Evolutionary conservation across 2,888 invertebrate species (phyloP).

Genomic region (Athalia cordata): DNA sequence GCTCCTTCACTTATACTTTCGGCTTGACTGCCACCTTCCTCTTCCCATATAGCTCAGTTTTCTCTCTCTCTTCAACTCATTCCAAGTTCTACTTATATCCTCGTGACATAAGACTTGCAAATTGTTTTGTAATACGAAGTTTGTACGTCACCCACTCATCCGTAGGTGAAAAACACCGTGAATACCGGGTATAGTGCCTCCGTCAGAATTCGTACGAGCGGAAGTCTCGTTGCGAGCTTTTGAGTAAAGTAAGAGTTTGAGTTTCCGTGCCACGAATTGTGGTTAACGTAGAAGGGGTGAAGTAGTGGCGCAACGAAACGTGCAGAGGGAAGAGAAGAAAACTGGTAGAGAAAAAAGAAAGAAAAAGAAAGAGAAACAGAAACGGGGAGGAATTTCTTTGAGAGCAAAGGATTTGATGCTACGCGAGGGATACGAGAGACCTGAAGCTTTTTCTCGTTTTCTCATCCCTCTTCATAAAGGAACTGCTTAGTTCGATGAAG

Average conservation of each 20-base stretch:
- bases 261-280: too few species aligned
- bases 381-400: not conserved
- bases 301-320: too few species aligned
- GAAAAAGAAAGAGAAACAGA: not conserved
- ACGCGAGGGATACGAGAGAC: not conserved
- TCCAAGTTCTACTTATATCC: constrained; percentile 32
- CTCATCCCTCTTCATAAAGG: not conserved
- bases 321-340: not conserved
- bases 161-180: too few species aligned
- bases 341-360: not conserved
- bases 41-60: not conserved
- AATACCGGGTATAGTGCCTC: too few species aligned
- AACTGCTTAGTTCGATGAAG: too few species aligned
- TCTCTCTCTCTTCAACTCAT: not conserved
- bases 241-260: too few species aligned
- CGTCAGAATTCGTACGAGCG: too few species aligned
- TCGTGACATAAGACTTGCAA: constrained; percentile 60
- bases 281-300: too few species aligned
- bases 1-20: constrained; percentile 29
- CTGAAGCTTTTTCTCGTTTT: not conserved
- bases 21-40: not conserved
- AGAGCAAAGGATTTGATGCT: constrained; percentile 2
- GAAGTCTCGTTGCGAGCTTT: too few species aligned
- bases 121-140: constrained; percentile 62
- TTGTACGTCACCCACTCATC: not conserved